A percentile compares a stretch with the other conserved stretches of the same genome.
phyloP scores from a whole-genome alignment of 2,797 vertebrate species.

The Phrynocephalus forsythii region DNA sequence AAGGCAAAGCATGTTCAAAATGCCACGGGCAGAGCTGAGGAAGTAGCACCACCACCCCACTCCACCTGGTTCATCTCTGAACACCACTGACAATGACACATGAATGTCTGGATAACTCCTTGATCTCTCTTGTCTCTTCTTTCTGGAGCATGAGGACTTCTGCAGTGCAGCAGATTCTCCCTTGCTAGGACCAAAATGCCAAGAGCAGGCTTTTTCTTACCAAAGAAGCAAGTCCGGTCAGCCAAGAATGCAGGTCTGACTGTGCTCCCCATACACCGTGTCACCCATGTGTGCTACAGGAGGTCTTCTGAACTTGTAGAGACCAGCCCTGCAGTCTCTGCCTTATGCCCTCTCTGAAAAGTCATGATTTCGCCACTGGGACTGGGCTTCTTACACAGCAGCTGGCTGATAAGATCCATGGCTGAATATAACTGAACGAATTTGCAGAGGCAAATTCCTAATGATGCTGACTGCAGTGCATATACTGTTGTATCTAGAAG shows the following conservation, averaged over 20 bases:
- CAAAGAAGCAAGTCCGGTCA: not conserved
- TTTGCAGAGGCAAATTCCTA: not conserved
- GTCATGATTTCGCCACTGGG: not conserved
- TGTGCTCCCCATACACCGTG: not conserved
- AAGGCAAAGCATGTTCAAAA: slow-evolving; percentile 14
- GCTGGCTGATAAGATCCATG: not conserved
- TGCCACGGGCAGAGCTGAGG: slow-evolving; percentile 24
- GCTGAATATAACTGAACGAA: not conserved
- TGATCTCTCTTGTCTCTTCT: not conserved
- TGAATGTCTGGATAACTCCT: not conserved
- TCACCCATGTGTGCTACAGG: not conserved
- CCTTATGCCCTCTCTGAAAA: not conserved
- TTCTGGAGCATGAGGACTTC: not conserved
- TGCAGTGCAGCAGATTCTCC: not conserved
- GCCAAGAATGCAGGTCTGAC: not conserved
- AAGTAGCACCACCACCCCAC: not conserved
- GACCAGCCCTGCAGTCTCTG: not conserved
- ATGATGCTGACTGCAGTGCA: not conserved
- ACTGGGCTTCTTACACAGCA: not conserved
- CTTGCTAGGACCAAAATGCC: not conserved
- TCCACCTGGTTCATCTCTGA: not conserved
- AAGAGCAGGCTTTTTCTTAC: not conserved
- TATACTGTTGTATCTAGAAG: not conserved
- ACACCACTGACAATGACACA: not conserved
- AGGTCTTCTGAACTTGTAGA: not conserved